A percentile compares a stretch with the other conserved stretches of the same genome.
These are phyloP conservation scores for Pseudomugil tenellus DNA, from an alignment of 2,797 vertebrate genomes.

Conservation along the genomic window DNA sequence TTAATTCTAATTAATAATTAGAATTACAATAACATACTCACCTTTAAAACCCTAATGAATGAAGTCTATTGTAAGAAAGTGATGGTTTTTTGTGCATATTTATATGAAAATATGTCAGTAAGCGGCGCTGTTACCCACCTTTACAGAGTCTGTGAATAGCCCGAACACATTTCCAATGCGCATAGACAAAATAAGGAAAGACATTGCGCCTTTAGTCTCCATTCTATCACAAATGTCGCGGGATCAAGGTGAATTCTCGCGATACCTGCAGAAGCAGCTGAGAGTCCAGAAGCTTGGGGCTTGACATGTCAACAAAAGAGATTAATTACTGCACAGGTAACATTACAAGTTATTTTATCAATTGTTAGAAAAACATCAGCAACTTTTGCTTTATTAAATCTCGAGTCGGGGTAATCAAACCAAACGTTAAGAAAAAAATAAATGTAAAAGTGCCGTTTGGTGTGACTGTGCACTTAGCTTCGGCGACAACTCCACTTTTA, in stretches of 20 bases:
- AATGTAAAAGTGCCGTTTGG: constrained; percentile 26
- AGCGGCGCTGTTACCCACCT: constrained; percentile 47
- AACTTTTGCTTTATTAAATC: not conserved
- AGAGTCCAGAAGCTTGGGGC: constrained; percentile 55
- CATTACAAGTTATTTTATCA: constrained; percentile 12
- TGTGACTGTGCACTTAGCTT: constrained; percentile 53
- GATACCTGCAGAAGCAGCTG: constrained; percentile 59
- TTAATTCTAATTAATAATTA: constrained; percentile 58
- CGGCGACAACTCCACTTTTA: constrained; percentile 39
- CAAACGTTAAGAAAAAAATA: constrained; percentile 16
- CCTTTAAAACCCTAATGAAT: constrained; percentile 52
- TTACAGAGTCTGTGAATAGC: not conserved
- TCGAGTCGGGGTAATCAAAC: not conserved
- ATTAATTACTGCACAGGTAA: constrained; percentile 72
- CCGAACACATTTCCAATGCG: not conserved
- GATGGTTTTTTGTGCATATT: constrained; percentile 1
- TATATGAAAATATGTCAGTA: constrained; percentile 33
- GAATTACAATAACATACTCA: constrained; percentile 66
- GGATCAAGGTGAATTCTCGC: constrained; percentile 65
- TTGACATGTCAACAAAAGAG: constrained; percentile 78
- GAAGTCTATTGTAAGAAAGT: not conserved
- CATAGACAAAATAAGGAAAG: not conserved
- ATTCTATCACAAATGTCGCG: constrained; percentile 43
- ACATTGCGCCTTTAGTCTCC: constrained; percentile 31
- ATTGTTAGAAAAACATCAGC: not conserved